These are phyloP conservation scores for Sinocyclocheilus anophthalmus DNA, from an alignment of 2,113 vertebrate genomes.

Conservation along the genomic window DNA sequence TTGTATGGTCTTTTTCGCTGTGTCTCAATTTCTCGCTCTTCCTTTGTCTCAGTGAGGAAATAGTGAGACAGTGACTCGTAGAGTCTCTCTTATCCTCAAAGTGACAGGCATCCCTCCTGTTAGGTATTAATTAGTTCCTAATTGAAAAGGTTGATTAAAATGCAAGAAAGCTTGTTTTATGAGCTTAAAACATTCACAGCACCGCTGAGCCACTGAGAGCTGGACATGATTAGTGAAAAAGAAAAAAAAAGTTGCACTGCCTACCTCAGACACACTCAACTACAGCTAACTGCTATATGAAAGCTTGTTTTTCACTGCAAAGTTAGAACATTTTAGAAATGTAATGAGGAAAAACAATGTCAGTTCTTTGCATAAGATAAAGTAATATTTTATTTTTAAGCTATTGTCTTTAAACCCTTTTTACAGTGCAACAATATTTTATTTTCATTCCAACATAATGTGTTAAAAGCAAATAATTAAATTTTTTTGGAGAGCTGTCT, in stretches of 20 bases:
- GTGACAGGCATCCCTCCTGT: slow-evolving; percentile 42
- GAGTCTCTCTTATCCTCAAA: not conserved
- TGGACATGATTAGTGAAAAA: slow-evolving; percentile 21
- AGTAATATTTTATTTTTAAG: not conserved
- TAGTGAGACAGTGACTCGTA: slow-evolving; percentile 12
- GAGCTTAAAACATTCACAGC: slow-evolving; percentile 26
- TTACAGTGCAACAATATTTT: not conserved
- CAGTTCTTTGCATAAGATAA: not conserved
- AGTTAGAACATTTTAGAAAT: not conserved
- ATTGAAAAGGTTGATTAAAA: slow-evolving; percentile 50
- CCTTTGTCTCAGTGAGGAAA: not conserved
- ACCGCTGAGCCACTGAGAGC: slow-evolving; percentile 3
- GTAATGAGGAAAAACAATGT: not conserved
- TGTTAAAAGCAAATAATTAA: not conserved
- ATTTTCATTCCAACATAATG: not conserved
- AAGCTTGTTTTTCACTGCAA: slow-evolving; percentile 2
- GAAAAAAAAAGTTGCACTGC: not conserved
- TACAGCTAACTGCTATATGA: not conserved
- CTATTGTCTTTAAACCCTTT: not conserved
- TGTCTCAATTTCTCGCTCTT: not conserved
- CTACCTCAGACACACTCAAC: not conserved
- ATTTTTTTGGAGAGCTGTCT: slow-evolving; percentile 42
- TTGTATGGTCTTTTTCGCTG: not conserved
- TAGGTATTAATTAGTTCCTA: slow-evolving; percentile 53
- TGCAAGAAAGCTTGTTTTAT: slow-evolving; percentile 28